Conservation (phyloP, 2,888 invertebrate species). For the Chouioia cunea region DNA sequence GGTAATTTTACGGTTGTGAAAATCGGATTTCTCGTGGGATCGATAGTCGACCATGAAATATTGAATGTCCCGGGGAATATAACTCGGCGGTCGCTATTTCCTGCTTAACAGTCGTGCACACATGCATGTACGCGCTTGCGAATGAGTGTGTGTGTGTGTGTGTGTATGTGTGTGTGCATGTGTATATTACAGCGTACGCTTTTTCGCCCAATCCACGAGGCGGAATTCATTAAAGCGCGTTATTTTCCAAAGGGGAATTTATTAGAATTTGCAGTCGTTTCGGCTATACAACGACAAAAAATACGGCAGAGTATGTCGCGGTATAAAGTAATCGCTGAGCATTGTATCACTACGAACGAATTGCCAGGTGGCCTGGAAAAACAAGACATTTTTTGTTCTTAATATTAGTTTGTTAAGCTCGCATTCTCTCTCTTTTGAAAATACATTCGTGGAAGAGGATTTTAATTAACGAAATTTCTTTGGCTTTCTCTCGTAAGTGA, state of each 20-base stretch:
- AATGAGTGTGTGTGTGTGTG: no score
- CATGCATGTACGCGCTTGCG: no score
- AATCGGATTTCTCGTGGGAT: conserved; percentile 39
- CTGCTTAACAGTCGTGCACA: conserved; percentile 26
- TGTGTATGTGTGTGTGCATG: no score
- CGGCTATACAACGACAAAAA: background rate
- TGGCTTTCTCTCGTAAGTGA: no score
- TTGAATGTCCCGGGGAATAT: conserved; percentile 23
- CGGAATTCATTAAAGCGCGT: conserved; percentile 41
- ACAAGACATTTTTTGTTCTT: background rate
- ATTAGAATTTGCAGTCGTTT: conserved; percentile 25
- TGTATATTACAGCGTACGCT: background rate
- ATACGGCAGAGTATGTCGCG: background rate
- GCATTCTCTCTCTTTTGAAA: no score
- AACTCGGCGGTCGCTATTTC: conserved; percentile 20
- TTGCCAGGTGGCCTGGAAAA: background rate
- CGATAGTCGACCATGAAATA: conserved; percentile 37
- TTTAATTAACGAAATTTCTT: no score
- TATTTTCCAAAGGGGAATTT: conserved; percentile 40
- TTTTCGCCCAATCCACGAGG: background rate
- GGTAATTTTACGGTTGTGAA: conserved; percentile 41
- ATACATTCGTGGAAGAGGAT: no score
- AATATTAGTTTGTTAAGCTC: conserved; percentile 2
- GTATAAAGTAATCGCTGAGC: conserved; percentile 19
- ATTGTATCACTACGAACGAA: conserved; percentile 10